A percentile compares a stretch with the other conserved stretches of the same genome.
phyloP scores from a whole-genome alignment of 2,797 vertebrate genomes.

The Ctenopoma multispine region DNA sequence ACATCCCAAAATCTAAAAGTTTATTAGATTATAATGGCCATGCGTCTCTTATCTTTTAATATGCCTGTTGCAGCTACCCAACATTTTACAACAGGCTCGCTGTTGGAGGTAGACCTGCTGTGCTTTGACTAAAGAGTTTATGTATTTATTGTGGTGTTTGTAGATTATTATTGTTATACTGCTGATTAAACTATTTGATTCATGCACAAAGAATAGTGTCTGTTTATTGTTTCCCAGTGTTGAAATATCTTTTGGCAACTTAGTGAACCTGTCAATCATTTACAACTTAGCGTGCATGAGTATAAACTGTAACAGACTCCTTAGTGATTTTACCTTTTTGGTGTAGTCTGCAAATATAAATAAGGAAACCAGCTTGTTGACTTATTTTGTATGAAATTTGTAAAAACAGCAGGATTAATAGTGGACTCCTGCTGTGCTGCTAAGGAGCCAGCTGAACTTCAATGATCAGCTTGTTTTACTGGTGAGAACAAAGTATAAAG shows the following conservation, averaged over 20 bases:
- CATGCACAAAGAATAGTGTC: neutral
- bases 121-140: neutral
- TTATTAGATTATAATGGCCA: slow-evolving; percentile 11
- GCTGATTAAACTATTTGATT: neutral
- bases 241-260: neutral
- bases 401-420: slow-evolving; percentile 13
- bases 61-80: slow-evolving; percentile 1
- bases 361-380: neutral
- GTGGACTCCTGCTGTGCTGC: slow-evolving; percentile 8
- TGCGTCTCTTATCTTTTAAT: slow-evolving; percentile 19
- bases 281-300: neutral
- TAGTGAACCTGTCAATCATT: neutral
- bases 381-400: slow-evolving; percentile 28
- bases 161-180: neutral
- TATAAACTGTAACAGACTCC: neutral
- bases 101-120: slow-evolving; percentile 9
- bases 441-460: slow-evolving; percentile 1
- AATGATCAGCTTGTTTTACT: slow-evolving; percentile 24
- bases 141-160: neutral
- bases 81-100: neutral
- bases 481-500: slow-evolving; percentile 19
- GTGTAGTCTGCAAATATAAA: neutral
- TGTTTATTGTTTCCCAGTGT: neutral
- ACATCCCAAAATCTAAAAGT: neutral
- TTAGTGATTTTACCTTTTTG: slow-evolving; percentile 1